Base-by-base conservation (phyloP, 2,888 invertebrate genomes). In the Cremastobaeus sp. region DNA sequence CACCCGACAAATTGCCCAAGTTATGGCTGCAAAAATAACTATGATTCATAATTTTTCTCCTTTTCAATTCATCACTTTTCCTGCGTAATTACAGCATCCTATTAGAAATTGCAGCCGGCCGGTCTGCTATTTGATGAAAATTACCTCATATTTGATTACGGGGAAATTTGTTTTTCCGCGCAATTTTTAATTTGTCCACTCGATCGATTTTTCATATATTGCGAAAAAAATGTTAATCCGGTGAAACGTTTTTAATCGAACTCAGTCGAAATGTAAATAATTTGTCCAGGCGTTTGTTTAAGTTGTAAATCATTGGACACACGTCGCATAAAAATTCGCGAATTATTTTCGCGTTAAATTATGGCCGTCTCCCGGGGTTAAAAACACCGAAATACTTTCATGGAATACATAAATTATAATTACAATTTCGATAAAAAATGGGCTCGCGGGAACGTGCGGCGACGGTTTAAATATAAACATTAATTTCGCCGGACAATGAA, bases 401-500 rank as follows among this genome's bases (percentile, higher is more conserved):
- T 17, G 32, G 25, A 32, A 65, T 37, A 32, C 65, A 65, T 65
- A 65, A 65, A 55, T 55, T 55, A 47, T 55, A 55, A 65, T 48
- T 65, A 47, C 30, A 45, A 39, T 47, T 55, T 43, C 55, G 54
- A 47, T 65, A 65, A 65, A 65, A 65, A 55, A 39, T 55, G 32
- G 55, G 48, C 32, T 43, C 25, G 9, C 14, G n/a, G 41, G 50
- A 62, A 50, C 18, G 35, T 32, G 48, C 20, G 32, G 21, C 2
- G 25, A 28, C 25, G 12, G 30, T 54, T 64, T 64, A 43, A 43
- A 64, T 35, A 43, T 52, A 66, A 57, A 57, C 57, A 66, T 66
- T 50, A 66, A 57, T 57, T 66, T 62, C 21, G 45, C 15, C 8
- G 57, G 48, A 66, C 57, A 66, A 66, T 48, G 55, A 66, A 48